Percentiles rank a stretch among this genome's conserved stretches.
Conservation (phyloP, 2,113 vertebrate species). For the Vicugna pacos region DNA sequence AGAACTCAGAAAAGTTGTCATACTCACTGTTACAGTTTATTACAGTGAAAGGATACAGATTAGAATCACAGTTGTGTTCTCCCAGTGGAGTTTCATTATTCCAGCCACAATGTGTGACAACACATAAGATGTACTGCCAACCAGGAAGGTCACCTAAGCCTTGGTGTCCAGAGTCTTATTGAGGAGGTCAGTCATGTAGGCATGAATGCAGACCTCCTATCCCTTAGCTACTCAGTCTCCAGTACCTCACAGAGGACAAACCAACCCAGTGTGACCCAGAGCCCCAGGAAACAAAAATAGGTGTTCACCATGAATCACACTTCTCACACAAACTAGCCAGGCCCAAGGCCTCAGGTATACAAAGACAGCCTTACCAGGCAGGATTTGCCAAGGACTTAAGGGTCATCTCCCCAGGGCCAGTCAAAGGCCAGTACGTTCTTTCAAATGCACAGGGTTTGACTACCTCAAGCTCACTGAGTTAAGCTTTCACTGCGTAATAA, state of each 20-base stretch:
- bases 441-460: not conserved
- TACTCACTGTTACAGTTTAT: not conserved
- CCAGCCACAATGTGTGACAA: not conserved
- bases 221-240: not conserved
- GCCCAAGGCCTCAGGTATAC: not conserved
- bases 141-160: not conserved
- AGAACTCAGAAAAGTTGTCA: not conserved
- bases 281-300: not conserved
- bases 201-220: not conserved
- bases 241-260: not conserved
- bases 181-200: not conserved
- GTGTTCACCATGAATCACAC: not conserved
- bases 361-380: not conserved
- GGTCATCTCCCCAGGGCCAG: not conserved
- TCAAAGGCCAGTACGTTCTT: not conserved
- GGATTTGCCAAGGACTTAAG: not conserved
- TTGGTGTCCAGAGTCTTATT: too few species aligned
- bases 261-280: not conserved
- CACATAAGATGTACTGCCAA: not conserved
- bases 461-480: not conserved
- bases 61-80: not conserved
- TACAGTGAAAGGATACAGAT: not conserved
- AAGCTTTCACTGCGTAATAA: not conserved
- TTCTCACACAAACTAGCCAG: not conserved
- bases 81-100: not conserved